These are phyloP conservation scores for Callyntrura guangdongensis DNA, from an alignment of 2,888 invertebrate species.

Conservation along the genomic window DNA sequence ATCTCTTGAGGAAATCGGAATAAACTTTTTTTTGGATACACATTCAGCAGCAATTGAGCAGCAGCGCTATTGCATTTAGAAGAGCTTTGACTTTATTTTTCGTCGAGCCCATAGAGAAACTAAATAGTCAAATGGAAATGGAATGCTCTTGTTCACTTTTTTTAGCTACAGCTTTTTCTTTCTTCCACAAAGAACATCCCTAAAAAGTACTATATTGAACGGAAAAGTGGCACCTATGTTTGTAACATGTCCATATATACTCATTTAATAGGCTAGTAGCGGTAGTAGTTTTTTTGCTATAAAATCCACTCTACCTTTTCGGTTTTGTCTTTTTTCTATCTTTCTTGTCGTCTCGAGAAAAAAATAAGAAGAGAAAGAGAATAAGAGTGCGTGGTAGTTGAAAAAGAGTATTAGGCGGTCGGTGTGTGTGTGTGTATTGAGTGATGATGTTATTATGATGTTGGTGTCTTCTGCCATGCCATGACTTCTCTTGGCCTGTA, in stretches of 20 bases:
- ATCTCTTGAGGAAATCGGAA: constrained; percentile 67
- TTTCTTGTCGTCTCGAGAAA: constrained; percentile 36
- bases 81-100: constrained; percentile 42
- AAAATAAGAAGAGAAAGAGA: constrained; percentile 62
- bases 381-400: constrained; percentile 50
- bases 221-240: neutral
- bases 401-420: constrained; percentile 16
- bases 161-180: constrained; percentile 43
- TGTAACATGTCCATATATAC: neutral
- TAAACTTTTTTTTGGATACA: constrained; percentile 55
- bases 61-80: constrained; percentile 29
- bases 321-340: constrained; percentile 52
- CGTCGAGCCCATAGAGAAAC: constrained; percentile 6
- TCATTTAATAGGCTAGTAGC: neutral
- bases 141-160: constrained; percentile 66
- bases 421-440: constrained; percentile 53
- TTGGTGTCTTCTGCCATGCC: constrained; percentile 62
- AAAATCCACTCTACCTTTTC: constrained; percentile 18
- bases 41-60: neutral
- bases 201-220: neutral
- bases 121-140: constrained; percentile 53
- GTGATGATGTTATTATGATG: constrained; percentile 76
- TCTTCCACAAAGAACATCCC: neutral
- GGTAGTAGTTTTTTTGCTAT: neutral
- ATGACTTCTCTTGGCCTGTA: constrained; percentile 59